phyloP scores from a whole-genome alignment of 2,797 vertebrate genomes.

The Podarcis siculus region DNA sequence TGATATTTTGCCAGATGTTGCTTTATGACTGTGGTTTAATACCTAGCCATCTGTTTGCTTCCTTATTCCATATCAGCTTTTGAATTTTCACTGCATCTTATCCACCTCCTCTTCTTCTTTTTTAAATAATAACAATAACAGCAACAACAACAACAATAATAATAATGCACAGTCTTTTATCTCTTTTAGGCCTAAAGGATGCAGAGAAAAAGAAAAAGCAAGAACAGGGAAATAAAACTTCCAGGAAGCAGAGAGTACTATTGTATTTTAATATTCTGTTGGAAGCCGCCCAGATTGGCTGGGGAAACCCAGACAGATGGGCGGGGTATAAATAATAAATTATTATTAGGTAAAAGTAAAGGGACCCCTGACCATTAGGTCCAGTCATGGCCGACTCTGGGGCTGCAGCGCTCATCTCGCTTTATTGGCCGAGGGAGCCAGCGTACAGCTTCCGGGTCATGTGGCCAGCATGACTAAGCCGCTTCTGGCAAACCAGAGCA shows the following conservation, averaged over 20 bases:
- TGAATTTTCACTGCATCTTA: slow-evolving; percentile 60
- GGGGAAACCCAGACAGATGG: too few species aligned
- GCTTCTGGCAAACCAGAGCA: too few species aligned
- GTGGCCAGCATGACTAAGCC: too few species aligned
- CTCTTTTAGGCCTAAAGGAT: slow-evolving; percentile 56
- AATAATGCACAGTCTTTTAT: slow-evolving; percentile 58
- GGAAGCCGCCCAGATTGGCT: too few species aligned
- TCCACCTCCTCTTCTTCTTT: background rate
- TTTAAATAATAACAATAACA: slow-evolving; percentile 45
- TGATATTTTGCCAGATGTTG: slow-evolving; percentile 73
- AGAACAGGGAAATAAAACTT: slow-evolving; percentile 9
- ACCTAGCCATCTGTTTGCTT: slow-evolving; percentile 74
- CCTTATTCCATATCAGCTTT: slow-evolving; percentile 66
- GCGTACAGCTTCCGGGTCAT: too few species aligned
- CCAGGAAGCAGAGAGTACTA: background rate
- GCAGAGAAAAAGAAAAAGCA: slow-evolving; percentile 39
- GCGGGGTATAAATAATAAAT: too few species aligned
- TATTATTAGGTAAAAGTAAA: too few species aligned
- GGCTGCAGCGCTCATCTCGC: too few species aligned
- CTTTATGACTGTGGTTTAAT: slow-evolving; percentile 72
- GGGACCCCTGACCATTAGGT: too few species aligned
- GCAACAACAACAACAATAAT: slow-evolving; percentile 50
- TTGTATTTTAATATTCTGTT: too few species aligned
- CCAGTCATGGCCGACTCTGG: fast-evolving
- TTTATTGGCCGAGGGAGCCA: too few species aligned